These are phyloP conservation scores for Chromoteleia sp. DNA, from an alignment of 2,888 invertebrate species.

Conservation along the genomic window DNA sequence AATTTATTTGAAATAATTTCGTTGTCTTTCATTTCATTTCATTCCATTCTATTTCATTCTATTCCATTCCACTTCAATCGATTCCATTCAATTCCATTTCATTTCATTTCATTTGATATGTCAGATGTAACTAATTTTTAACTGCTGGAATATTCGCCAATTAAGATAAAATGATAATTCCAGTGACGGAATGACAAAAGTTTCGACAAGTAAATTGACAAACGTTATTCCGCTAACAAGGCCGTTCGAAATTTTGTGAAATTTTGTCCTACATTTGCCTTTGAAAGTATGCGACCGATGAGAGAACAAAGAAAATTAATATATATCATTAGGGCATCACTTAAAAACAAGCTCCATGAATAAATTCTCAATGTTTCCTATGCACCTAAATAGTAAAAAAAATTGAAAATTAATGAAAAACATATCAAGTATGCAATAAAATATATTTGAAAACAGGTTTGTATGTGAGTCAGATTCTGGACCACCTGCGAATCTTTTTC, in stretches of 20 bases:
- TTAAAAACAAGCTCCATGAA: background rate
- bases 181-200: conserved; percentile 3
- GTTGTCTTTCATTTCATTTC: no score
- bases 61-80: no score
- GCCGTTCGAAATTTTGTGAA: background rate
- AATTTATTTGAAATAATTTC: no score
- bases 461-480: no score
- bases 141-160: background rate
- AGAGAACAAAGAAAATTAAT: background rate
- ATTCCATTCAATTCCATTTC: no score
- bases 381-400: background rate
- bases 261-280: conserved; percentile 3
- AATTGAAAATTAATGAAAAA: background rate
- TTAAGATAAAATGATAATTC: conserved; percentile 2
- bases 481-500: no score
- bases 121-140: background rate
- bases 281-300: background rate
- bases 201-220: conserved; percentile 1
- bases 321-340: conserved; percentile 1
- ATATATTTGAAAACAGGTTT: no score
- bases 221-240: conserved; percentile 10
- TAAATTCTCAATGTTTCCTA: conserved; percentile 5
- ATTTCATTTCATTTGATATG: no score
- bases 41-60: no score
- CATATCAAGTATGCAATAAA: background rate